Conservation (phyloP, 2,797 vertebrate species). For the Notoglanidium macrostoma region DNA sequence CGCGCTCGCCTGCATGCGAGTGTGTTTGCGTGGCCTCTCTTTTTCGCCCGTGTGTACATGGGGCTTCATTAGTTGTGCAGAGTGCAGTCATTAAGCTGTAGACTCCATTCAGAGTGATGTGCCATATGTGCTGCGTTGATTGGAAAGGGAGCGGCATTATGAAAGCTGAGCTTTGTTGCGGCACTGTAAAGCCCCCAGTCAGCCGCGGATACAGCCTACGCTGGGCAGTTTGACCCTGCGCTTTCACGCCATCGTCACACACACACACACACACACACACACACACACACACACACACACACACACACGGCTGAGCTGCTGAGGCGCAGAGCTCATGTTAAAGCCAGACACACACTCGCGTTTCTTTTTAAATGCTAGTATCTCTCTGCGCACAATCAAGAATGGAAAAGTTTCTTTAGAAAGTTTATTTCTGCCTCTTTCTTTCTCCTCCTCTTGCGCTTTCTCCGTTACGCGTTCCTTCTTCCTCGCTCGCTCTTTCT, state of each 20-base stretch:
- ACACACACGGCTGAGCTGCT: neutral
- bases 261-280: neutral
- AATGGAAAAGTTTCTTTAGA: neutral
- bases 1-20: neutral
- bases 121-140: slow-evolving; percentile 2
- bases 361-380: neutral
- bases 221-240: slow-evolving; percentile 21
- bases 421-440: neutral
- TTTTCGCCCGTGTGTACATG: neutral
- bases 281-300: slow-evolving; percentile 2
- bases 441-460: neutral
- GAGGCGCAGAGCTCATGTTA: neutral
- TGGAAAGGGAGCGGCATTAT: neutral
- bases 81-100: slow-evolving; percentile 25
- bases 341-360: neutral
- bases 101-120: slow-evolving; percentile 8
- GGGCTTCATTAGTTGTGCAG: neutral
- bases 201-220: slow-evolving; percentile 8
- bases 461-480: slow-evolving; percentile 11
- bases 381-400: neutral
- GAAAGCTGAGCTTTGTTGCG: slow-evolving; percentile 41
- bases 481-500: slow-evolving; percentile 61
- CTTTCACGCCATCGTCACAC: slow-evolving; percentile 25
- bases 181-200: slow-evolving; percentile 22
- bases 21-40: slow-evolving; percentile 1